Percentiles rank a stretch among this genome's conserved stretches.
Evolutionary conservation across 2,797 vertebrate species (phyloP).

Genomic region (Malacoraja senta): DNA sequence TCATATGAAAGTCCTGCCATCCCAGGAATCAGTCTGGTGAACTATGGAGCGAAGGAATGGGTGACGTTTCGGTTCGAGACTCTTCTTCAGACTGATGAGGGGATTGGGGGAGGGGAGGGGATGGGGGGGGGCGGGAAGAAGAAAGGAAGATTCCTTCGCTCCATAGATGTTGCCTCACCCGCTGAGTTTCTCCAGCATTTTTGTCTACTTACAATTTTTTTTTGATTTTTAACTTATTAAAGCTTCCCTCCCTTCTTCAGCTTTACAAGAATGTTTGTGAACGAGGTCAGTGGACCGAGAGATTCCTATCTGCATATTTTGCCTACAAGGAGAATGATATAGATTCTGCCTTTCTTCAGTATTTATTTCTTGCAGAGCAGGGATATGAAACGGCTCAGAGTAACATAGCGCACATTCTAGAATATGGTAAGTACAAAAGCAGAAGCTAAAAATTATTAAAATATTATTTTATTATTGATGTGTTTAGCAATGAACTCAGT

Average conservation of each 20-base stretch:
- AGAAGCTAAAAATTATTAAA: conserved; percentile 43
- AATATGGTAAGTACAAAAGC: conserved; percentile 50
- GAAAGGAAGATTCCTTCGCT: too few species aligned
- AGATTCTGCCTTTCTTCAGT: conserved; percentile 54
- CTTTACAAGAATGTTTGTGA: conserved; percentile 56
- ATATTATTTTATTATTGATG: background rate
- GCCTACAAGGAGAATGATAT: conserved; percentile 51
- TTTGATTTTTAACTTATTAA: conserved; percentile 46
- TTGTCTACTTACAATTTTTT: background rate
- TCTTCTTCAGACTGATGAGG: too few species aligned
- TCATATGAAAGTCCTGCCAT: too few species aligned
- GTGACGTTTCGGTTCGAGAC: too few species aligned
- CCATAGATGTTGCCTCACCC: too few species aligned
- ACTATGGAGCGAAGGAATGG: too few species aligned
- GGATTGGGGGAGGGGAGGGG: too few species aligned
- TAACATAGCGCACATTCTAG: conserved; percentile 56
- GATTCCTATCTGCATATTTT: conserved; percentile 53
- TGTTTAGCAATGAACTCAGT: conserved; percentile 37
- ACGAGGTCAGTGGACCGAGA: conserved; percentile 53
- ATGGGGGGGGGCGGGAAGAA: too few species aligned
- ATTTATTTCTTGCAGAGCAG: conserved; percentile 54
- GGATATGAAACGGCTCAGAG: conserved; percentile 57
- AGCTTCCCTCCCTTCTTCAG: conserved; percentile 43
- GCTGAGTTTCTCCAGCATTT: too few species aligned
- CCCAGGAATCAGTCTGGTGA: too few species aligned